Conservation (phyloP, 2,797 vertebrate species). For the Paramormyrops hopkinsi region DNA sequence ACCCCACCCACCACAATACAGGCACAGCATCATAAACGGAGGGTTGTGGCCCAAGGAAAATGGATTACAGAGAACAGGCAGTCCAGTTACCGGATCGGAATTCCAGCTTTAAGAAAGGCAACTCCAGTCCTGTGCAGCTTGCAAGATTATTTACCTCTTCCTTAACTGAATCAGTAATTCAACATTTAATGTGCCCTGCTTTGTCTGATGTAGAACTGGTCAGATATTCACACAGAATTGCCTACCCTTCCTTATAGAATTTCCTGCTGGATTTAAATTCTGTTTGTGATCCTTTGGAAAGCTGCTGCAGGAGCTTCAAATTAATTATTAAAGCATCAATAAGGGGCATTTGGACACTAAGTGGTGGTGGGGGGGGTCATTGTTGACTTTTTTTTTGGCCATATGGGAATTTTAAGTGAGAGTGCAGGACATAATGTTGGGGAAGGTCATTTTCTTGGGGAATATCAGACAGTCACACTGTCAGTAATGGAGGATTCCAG, state of each 20-base stretch:
- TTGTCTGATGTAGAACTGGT: not conserved
- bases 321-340: not conserved
- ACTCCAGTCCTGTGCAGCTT: not conserved
- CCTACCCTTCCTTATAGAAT: not conserved
- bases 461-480: not conserved
- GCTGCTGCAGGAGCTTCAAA: not conserved
- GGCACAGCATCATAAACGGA: not conserved
- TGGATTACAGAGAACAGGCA: not conserved
- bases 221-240: not conserved
- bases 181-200: not conserved
- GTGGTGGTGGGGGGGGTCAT: not conserved
- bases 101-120: not conserved
- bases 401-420: not conserved
- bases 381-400: not conserved
- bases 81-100: not conserved
- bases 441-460: not conserved
- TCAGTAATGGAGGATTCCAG: not conserved
- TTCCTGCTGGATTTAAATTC: not conserved
- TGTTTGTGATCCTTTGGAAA: not conserved
- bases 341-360: not conserved
- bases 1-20: not conserved
- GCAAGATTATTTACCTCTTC: not conserved
- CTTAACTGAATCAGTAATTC: not conserved
- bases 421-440: not conserved
- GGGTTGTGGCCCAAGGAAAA: not conserved